Percentiles rank a stretch among this genome's conserved stretches.
Conservation (phyloP, 2,113 vertebrate species). For the Silurus glanis region DNA sequence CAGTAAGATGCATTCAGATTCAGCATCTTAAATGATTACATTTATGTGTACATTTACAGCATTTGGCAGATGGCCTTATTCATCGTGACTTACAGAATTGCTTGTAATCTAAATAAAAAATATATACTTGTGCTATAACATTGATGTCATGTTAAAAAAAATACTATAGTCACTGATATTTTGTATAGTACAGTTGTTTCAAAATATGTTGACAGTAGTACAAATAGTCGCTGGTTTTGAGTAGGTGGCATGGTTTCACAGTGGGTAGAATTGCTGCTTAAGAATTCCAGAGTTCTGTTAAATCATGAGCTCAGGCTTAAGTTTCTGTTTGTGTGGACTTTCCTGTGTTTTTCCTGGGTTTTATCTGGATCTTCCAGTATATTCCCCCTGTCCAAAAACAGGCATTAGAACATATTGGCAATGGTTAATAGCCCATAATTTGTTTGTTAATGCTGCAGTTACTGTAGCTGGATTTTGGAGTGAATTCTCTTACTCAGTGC, state of each 20-base stretch:
- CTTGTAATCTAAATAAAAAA: neutral
- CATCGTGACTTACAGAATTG: neutral
- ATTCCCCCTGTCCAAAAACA: too few relatives aligned
- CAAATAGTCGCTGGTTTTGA: too few relatives aligned
- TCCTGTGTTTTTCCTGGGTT: neutral
- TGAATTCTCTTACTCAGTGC: neutral
- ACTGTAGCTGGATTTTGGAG: neutral
- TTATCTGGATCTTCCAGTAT: too few relatives aligned
- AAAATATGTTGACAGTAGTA: too few relatives aligned
- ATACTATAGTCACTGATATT: neutral
- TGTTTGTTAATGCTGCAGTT: neutral
- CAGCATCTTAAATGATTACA: conserved; percentile 15
- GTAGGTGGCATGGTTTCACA: too few relatives aligned
- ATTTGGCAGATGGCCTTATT: conserved; percentile 1
- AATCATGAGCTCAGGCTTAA: neutral
- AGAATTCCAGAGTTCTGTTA: too few relatives aligned
- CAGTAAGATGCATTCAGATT: neutral
- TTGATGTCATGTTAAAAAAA: neutral
- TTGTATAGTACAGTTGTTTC: too few relatives aligned
- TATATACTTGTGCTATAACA: neutral
- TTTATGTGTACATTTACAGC: conserved; percentile 29
- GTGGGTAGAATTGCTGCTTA: too few relatives aligned
- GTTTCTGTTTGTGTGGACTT: neutral
- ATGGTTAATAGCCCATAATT: neutral
- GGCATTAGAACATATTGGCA: too few relatives aligned